A percentile compares a stretch with the other conserved stretches of the same genome.
Evolutionary conservation across 2,797 vertebrate species (phyloP).

Genomic region (Apogon hyalosoma): DNA sequence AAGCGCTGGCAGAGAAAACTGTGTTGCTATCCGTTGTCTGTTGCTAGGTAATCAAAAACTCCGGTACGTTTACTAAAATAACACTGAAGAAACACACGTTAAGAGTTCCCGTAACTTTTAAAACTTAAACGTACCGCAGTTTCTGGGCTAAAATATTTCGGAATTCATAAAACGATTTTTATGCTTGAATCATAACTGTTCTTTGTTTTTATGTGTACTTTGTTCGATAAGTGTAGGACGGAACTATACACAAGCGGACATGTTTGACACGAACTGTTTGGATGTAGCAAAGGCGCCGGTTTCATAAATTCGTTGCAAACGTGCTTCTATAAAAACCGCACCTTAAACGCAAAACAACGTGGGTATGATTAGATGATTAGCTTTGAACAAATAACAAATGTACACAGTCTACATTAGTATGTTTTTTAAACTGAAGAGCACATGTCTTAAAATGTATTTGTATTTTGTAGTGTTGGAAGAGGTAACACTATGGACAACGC

Average conservation of each 20-base stretch:
- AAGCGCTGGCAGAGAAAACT: no score
- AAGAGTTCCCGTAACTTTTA: neutral
- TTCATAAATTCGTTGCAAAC: constrained; percentile 23
- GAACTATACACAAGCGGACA: neutral
- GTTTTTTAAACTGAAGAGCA: neutral
- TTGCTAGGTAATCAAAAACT: constrained; percentile 80
- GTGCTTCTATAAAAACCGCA: neutral
- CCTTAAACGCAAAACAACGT: constrained; percentile 19
- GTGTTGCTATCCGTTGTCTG: constrained; percentile 48
- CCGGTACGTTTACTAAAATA: constrained; percentile 37
- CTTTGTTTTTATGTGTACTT: rapidly evolving
- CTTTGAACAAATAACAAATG: neutral
- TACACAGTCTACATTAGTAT: neutral
- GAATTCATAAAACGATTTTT: rapidly evolving
- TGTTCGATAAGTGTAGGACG: rapidly evolving
- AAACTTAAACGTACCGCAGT: neutral
- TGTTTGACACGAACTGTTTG: constrained; percentile 24
- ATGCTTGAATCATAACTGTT: rapidly evolving
- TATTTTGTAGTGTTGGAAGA: constrained; percentile 78
- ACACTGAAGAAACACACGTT: constrained; percentile 61
- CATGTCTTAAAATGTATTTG: no score
- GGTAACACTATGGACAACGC: constrained; percentile 70
- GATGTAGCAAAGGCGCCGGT: constrained; percentile 32
- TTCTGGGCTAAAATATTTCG: neutral
- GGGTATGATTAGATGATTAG: constrained; percentile 11